Base-by-base conservation (phyloP, 1,140 invertebrate species). In the Eumeta japonica region DNA sequence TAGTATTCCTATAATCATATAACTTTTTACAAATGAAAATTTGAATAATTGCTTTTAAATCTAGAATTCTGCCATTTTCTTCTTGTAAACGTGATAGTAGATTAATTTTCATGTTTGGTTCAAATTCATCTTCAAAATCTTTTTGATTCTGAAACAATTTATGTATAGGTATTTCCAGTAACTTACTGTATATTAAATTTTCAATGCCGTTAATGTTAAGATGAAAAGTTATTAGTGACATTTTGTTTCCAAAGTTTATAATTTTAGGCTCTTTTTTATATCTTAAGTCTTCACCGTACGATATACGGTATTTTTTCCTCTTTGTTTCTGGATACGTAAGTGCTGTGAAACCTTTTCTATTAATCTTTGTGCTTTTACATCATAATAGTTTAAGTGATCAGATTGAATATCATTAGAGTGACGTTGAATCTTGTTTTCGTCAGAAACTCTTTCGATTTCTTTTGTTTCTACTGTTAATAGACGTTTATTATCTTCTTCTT, bases 1-100 rank as follows among this genome's bases (percentile, higher is more conserved):
- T 43, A 15, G 66, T 65, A 46, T 64, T 71, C 45, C 68, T 58
- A 40, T 73, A 63, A 34, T 68, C 63, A 32, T 58, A 71, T 20
- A 74, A 41, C 40, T 68, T 71, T 19, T 58, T 50, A 39, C 56
- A 74, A 34, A 63, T 55, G 16, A 74, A 49, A 35, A 74, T 60
- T 50, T 71, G 54, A 16, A 71, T 41, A 12, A 70, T 46, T n/a
- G n/a, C 66, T 55, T 24, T 42, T 52, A 34, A 74, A 35, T 43
- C 68, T 64, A 3, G 55, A 39, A 27, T 55, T 62, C 52, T 71
- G 60, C n/a, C n/a, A n/a, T n/a, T n/a, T n/a, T n/a, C n/a, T n/a
- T n/a, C n/a, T n/a, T n/a, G n/a, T n/a, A n/a, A 74, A 40, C 9
- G 61, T 46, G 48, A 67, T 71, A 3, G 68, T 30, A 43, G 71